Base-by-base conservation (phyloP, 2,113 vertebrate species). In the Setophaga kirtlandii region DNA sequence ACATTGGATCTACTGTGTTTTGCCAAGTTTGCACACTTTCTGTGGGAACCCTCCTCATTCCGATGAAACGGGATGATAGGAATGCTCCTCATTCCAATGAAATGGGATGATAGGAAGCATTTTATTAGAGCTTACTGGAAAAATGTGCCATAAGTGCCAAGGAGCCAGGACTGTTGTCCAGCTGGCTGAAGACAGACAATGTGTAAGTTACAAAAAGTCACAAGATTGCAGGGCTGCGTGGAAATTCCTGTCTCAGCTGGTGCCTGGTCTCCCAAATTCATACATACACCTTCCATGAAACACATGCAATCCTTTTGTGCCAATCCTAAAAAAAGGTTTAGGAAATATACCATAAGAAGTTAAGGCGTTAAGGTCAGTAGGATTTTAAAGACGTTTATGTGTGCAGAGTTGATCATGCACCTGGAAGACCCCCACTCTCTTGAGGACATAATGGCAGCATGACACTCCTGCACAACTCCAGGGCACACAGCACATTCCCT, bases 91-190 rank as follows among this genome's bases (percentile, higher is more conserved):
- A 96, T 97, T 97, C 93, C 91, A 93, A 96, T 96, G 91, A 94
- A 97, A 62, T 68, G 79, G 80, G 81, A 97, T 94, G 94, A 94
- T 90, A 97, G 97, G 98, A 98, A 98, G 89, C 49, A 71, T 98
- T 98, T 98, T 98, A 98, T 97, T 98, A 98, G 94, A 79, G 71
- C 69, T 98, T 97, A 96, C 96, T 97, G 97, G 94, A 95, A 95
- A 96, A 97, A 97, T 92, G 85, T 96, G 89, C 94, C 97, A 77
- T 91, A 91, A 96, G 95, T 95, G 94, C 97, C 97, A 96, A 96
- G 75, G 62, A 97, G 76, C 81, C 37, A 28, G 86, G 93, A 96
- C 92, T 96, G 93, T 35, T 89, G 88, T 95, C 94, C 94, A 97
- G 96, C 97, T 98, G 97, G 96, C 92, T 96, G 83, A 25, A 92